These are phyloP conservation scores for Suricata suricatta DNA, from an alignment of 2,113 vertebrate species.

Conservation along the genomic window DNA sequence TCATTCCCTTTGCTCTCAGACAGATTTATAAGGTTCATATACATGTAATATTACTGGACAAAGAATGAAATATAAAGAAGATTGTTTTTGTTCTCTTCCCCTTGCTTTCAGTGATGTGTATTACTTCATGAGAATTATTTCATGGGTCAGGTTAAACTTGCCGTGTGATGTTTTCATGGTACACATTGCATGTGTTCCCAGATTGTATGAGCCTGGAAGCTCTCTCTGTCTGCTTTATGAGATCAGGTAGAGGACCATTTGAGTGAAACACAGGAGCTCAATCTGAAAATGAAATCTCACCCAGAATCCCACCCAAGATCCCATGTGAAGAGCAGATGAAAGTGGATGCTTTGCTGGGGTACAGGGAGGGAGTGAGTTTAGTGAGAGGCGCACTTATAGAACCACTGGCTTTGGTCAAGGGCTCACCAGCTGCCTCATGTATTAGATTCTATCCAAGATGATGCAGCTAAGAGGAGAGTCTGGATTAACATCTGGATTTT, in stretches of 20 bases:
- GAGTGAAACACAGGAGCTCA: background rate
- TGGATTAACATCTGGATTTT: background rate
- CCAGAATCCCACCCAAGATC: background rate
- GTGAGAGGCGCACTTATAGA: background rate
- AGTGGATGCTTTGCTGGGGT: background rate
- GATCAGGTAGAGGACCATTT: background rate
- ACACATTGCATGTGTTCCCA: background rate
- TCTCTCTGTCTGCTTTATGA: background rate
- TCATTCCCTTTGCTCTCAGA: background rate
- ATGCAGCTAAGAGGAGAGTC: background rate
- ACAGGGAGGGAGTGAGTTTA: background rate
- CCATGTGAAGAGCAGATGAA: background rate
- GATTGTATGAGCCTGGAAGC: too few relatives aligned
- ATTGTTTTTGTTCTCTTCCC: background rate
- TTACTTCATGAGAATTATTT: background rate
- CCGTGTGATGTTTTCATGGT: background rate
- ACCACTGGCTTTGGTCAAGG: background rate
- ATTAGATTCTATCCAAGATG: background rate
- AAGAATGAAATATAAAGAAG: background rate
- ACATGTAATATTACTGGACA: background rate
- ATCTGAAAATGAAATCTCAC: background rate
- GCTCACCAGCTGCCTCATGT: background rate
- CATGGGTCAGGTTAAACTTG: background rate
- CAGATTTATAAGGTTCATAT: background rate
- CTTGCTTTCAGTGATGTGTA: background rate